phyloP scores from a whole-genome alignment of 2,113 vertebrate species.

The Sorex fumeus region DNA sequence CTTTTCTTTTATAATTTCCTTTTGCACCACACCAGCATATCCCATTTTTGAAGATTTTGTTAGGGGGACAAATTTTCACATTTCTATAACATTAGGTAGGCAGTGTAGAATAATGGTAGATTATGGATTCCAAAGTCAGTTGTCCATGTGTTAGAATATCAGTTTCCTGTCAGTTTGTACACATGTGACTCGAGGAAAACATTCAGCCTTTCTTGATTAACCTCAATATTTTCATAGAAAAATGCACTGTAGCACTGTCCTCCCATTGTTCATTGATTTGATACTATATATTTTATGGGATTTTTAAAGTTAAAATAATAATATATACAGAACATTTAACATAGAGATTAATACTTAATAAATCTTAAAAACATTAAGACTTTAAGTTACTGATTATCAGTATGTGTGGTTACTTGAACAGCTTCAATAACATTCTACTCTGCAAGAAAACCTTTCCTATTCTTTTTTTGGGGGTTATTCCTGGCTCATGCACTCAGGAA shows the following conservation, averaged over 20 bases:
- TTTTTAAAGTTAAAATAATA: conserved; percentile 60
- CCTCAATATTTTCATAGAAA: conserved; percentile 31
- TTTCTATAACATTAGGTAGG: neutral
- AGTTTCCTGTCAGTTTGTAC: neutral
- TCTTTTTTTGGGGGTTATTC: too few species aligned
- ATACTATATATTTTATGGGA: conserved; percentile 7
- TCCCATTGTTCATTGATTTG: too few species aligned
- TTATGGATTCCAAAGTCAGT: conserved; percentile 13
- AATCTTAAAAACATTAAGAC: neutral
- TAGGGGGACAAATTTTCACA: neutral
- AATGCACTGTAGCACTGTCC: too few species aligned
- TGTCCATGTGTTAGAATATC: conserved; percentile 1
- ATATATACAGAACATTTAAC: neutral
- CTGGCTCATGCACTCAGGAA: too few species aligned
- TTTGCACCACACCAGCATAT: too few species aligned
- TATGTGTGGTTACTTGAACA: too few species aligned
- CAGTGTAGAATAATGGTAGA: neutral
- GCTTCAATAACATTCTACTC: too few species aligned
- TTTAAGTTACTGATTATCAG: too few species aligned
- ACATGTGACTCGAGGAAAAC: conserved; percentile 5
- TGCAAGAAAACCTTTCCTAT: too few species aligned
- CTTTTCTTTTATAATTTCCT: too few species aligned
- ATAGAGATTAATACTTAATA: neutral
- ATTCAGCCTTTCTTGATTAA: conserved; percentile 34
- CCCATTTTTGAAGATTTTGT: too few species aligned